Evolutionary conservation across 1,140 invertebrate genomes (phyloP).

Genomic region (Nephila pilipes): DNA sequence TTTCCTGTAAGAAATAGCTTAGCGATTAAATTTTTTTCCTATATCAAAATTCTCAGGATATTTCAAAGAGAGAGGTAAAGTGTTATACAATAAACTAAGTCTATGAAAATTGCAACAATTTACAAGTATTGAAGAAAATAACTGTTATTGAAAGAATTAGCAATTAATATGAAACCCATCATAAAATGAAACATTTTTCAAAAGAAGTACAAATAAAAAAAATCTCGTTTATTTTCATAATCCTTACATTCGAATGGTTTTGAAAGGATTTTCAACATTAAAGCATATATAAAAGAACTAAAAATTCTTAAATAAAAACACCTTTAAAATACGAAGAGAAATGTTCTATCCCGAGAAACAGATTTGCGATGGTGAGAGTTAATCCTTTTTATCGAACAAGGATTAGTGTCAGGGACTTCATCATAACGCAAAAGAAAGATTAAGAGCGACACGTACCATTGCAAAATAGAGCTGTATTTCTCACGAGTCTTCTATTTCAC

Average conservation of each 20-base stretch:
- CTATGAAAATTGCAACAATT: too few species aligned
- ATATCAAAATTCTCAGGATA: too few species aligned
- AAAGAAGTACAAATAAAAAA: too few species aligned
- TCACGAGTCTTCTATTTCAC: neutral
- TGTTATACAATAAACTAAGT: too few species aligned
- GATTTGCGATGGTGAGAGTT: slow-evolving; percentile 53
- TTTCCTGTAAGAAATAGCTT: too few species aligned
- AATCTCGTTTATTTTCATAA: too few species aligned
- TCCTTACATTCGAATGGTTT: neutral
- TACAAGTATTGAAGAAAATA: too few species aligned
- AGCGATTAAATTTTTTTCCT: too few species aligned
- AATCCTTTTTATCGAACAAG: slow-evolving; percentile 67
- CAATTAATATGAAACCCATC: too few species aligned
- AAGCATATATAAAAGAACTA: neutral
- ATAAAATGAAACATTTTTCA: too few species aligned
- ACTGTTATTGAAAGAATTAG: too few species aligned
- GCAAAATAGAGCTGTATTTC: neutral
- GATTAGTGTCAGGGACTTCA: slow-evolving; percentile 56
- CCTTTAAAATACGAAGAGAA: neutral
- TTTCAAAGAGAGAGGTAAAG: too few species aligned
- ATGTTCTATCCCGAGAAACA: slow-evolving; percentile 2
- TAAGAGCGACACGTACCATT: slow-evolving; percentile 7
- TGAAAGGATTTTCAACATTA: neutral
- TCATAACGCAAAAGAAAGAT: slow-evolving; percentile 38
- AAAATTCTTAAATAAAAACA: neutral